Base-by-base conservation (phyloP, 30 jellyfish, hydroid and myxozoan species). In the Aurelia aurita region DNA sequence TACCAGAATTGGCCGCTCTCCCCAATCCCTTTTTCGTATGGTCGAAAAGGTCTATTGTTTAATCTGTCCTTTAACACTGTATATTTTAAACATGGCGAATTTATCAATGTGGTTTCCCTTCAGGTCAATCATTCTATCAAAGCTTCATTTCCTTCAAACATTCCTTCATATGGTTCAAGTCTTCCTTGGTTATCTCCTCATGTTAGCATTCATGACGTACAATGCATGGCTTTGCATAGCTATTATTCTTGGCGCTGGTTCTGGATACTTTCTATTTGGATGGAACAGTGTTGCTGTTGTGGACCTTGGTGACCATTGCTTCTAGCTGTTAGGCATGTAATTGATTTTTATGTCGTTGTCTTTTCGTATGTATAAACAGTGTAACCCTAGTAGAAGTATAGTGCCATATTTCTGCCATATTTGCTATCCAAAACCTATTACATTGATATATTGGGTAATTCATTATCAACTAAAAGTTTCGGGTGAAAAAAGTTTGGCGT, bases 171-270 rank as follows among this genome's bases (percentile, higher is more conserved):
- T 89, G 98, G 59, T 85, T 14, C 98, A 89, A 73, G 96, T 95
- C 1, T 86, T 88, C 51, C 25, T 86, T 31, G 99, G 99, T 23
- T 95, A 95, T 65, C 15, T 89, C 6, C 96, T 95, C 35, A 95
- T 95, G 99, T 73, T 95, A 81, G 99, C 99, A 20, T 84, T 95
- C 72, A 95, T 95, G 99, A 95, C 98, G 16, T 95, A 84, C 80
- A 95, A 95, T 69, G 95, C 68, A 2, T 95, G 99, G 99, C 58
- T 95, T 4, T 89, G 97, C 76, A 10, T 95, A 19, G 96, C 99
- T 26, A 62, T 95, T 25, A 89, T 95, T 11, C 72, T 95, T 16
- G 99, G 99, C 15, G 92, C 99, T 59, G 99, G 99, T 34, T 69
- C 87, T 31, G 99, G 99, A 15, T 95, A 95, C 68, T 95, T 95